Percentiles rank a stretch among this genome's conserved stretches.
Conservation (phyloP, 2,888 invertebrate species). For the Muscina levida region DNA sequence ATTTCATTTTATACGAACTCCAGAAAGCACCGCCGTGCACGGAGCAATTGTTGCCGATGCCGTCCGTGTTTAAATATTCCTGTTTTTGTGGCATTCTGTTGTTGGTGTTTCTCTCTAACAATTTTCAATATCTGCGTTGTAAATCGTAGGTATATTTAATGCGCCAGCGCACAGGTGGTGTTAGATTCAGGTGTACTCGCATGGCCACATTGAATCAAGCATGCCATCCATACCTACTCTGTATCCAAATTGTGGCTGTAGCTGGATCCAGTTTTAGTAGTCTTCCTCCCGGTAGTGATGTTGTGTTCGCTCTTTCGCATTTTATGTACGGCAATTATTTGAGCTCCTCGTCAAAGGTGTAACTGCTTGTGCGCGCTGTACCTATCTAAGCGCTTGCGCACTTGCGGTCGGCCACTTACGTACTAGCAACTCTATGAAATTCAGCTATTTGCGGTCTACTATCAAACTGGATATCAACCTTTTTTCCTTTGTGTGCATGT, state of each 20-base stretch:
- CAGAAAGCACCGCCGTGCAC: constrained; percentile 32
- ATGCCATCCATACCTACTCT: constrained; percentile 60
- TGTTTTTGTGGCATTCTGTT: constrained; percentile 42
- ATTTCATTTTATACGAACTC: constrained; percentile 50
- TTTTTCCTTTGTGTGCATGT: constrained; percentile 26
- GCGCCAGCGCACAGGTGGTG: constrained; percentile 65
- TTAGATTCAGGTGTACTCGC: constrained; percentile 66
- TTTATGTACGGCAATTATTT: constrained; percentile 64
- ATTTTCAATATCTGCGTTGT: constrained; percentile 64
- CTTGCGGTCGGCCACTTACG: not conserved
- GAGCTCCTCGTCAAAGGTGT: constrained; percentile 62
- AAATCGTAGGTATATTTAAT: constrained; percentile 65
- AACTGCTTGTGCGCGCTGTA: constrained; percentile 50
- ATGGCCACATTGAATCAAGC: constrained; percentile 47
- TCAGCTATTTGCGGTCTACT: constrained; percentile 37
- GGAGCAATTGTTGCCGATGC: constrained; percentile 52
- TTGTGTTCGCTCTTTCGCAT: constrained; percentile 8
- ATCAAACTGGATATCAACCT: constrained; percentile 53
- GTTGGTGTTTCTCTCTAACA: constrained; percentile 32
- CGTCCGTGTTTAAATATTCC: constrained; percentile 59
- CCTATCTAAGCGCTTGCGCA: constrained; percentile 41
- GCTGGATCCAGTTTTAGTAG: constrained; percentile 63
- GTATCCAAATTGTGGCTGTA: constrained; percentile 60
- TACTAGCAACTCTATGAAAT: constrained; percentile 1
- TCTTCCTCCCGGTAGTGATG: constrained; percentile 37